A percentile compares a stretch with the other conserved stretches of the same genome.
These are phyloP conservation scores for Dioctria rufipes DNA, from an alignment of 2,888 invertebrate species.

Conservation along the genomic window DNA sequence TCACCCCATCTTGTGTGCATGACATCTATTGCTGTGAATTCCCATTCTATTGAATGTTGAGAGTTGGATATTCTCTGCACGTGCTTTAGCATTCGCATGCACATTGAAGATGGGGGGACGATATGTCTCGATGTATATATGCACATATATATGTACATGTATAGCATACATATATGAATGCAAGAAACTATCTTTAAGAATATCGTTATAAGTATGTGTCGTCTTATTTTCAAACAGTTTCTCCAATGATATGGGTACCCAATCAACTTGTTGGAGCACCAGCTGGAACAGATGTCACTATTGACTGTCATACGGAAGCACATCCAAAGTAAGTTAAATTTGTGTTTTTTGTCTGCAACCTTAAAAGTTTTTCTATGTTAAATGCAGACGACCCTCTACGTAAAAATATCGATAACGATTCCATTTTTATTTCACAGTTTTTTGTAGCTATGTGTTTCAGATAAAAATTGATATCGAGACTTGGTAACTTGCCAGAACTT, in stretches of 20 bases:
- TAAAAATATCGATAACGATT: background rate
- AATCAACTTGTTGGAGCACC: constrained; percentile 95
- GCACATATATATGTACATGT: too few species aligned
- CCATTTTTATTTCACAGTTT: too few species aligned
- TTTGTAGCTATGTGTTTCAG: too few species aligned
- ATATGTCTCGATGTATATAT: background rate
- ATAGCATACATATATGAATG: background rate
- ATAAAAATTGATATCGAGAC: too few species aligned
- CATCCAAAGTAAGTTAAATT: constrained; percentile 76
- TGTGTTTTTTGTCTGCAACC: constrained; percentile 22
- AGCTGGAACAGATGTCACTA: constrained; percentile 89
- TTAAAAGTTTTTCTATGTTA: background rate
- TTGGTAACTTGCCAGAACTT: too few species aligned
- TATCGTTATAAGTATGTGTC: constrained; percentile 60
- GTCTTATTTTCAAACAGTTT: constrained; percentile 75
- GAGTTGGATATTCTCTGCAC: constrained; percentile 59
- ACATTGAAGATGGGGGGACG: constrained; percentile 24
- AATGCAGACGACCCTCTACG: background rate
- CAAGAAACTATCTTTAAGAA: constrained; percentile 62
- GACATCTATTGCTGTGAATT: constrained; percentile 60
- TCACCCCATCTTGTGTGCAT: constrained; percentile 56
- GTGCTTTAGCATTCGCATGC: constrained; percentile 51
- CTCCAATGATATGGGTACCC: constrained; percentile 95
- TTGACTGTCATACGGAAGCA: constrained; percentile 94
- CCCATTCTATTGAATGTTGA: constrained; percentile 35